These are phyloP conservation scores for Myotis pilosus DNA, from an alignment of 2,797 vertebrate genomes.

Conservation along the genomic window DNA sequence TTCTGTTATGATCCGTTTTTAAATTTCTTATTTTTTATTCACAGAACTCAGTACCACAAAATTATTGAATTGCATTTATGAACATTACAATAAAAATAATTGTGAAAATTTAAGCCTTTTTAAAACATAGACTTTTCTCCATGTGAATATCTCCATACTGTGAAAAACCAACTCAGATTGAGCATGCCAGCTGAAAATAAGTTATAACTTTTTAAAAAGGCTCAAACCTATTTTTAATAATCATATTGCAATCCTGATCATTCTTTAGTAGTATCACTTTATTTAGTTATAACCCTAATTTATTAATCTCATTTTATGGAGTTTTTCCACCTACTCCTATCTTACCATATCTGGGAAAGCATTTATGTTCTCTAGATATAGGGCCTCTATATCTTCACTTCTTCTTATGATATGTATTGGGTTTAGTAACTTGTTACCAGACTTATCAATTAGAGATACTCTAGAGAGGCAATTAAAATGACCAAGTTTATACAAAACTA, in stretches of 20 bases:
- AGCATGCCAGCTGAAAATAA: neutral
- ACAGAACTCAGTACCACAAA: neutral
- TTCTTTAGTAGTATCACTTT: neutral
- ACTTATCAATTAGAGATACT: neutral
- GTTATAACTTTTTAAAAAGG: neutral
- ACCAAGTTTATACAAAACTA: neutral
- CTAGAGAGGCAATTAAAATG: neutral
- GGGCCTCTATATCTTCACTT: neutral
- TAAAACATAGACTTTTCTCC: neutral
- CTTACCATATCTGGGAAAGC: neutral
- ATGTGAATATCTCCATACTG: neutral
- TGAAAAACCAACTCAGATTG: conserved; percentile 42
- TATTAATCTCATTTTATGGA: neutral
- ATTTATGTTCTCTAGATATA: neutral
- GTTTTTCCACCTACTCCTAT: neutral
- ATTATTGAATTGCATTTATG: neutral
- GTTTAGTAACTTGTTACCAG: neutral
- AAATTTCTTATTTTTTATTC: neutral
- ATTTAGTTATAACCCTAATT: neutral
- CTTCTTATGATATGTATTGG: neutral
- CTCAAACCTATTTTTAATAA: conserved; percentile 19
- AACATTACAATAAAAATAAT: neutral
- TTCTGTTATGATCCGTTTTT: neutral
- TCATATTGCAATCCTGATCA: neutral
- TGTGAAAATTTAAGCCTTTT: neutral